Evolutionary conservation across 1,140 invertebrate genomes (phyloP).

Genomic region (Nixonia krombeini): DNA sequence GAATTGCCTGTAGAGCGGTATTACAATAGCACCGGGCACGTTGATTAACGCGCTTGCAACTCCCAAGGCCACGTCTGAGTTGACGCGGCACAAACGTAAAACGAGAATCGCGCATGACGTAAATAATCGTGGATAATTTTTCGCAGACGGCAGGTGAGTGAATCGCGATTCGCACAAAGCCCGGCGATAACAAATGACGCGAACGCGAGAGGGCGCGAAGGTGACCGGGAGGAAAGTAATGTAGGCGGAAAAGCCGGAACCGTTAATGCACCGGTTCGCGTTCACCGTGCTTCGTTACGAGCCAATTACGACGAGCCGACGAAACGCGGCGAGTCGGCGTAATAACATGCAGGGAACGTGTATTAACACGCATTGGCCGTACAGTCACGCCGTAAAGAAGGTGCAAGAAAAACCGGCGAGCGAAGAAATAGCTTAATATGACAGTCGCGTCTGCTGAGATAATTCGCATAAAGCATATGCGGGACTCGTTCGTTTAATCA

Average conservation of each 20-base stretch:
- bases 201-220: no score
- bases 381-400: not conserved
- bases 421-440: constrained; percentile 4
- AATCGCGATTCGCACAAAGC: constrained; percentile 14
- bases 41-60: constrained; percentile 32
- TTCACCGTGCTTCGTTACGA: no score
- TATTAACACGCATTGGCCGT: no score
- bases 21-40: no score
- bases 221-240: constrained; percentile 1
- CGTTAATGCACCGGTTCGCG: no score
- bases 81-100: constrained; percentile 20
- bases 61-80: constrained; percentile 29
- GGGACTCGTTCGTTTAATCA: constrained; percentile 23
- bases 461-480: constrained; percentile 21
- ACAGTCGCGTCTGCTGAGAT: constrained; percentile 5
- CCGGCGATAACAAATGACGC: constrained; percentile 8
- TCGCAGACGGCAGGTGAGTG: constrained; percentile 11
- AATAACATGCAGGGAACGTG: no score
- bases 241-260: no score
- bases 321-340: no score
- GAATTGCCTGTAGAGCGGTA: no score
- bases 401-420: not conserved
- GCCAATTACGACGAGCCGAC: no score
- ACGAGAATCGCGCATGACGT: constrained; percentile 16
- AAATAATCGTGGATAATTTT: constrained; percentile 15